These are phyloP conservation scores for Anguilla marmorata DNA, from an alignment of 2,797 vertebrate species.

Conservation along the genomic window DNA sequence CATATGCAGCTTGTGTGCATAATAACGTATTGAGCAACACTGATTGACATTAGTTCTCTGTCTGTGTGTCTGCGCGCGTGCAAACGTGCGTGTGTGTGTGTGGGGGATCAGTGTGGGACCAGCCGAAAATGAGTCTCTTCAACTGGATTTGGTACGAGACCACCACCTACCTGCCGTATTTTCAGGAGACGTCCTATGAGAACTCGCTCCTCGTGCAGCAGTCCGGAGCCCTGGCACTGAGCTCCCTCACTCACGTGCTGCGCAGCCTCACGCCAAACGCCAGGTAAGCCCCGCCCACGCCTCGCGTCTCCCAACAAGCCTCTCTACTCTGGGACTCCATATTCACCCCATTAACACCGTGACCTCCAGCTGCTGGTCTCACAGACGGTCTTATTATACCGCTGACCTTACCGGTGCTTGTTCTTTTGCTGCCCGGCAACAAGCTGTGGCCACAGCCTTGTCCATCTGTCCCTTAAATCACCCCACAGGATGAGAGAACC, in stretches of 20 bases:
- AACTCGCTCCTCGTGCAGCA: slow-evolving; percentile 93
- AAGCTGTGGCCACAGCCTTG: background rate
- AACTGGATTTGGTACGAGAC: slow-evolving; percentile 99
- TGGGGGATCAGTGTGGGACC: slow-evolving; percentile 88
- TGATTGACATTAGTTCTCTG: background rate
- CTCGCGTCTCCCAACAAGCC: background rate
- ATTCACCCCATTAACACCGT: background rate
- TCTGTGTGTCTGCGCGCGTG: too few species aligned
- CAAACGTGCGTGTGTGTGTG: slow-evolving; percentile 3
- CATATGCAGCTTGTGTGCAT: too few species aligned
- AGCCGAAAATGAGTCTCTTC: slow-evolving; percentile 90
- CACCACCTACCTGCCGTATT: slow-evolving; percentile 87
- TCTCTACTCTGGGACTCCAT: background rate
- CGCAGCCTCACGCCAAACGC: slow-evolving; percentile 92
- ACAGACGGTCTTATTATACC: background rate
- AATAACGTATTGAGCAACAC: background rate
- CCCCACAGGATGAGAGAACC: background rate
- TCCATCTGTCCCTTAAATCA: background rate
- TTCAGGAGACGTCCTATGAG: slow-evolving; percentile 95
- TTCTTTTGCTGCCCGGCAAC: background rate
- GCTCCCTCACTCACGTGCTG: slow-evolving; percentile 89
- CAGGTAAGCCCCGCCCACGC: slow-evolving; percentile 69
- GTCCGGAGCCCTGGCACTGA: slow-evolving; percentile 88
- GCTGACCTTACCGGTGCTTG: background rate
- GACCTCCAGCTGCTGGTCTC: too few species aligned